Evolutionary conservation across 53 echinoderm and acorn worm species (phyloP).

Genomic region (Echinarachnius parma): DNA sequence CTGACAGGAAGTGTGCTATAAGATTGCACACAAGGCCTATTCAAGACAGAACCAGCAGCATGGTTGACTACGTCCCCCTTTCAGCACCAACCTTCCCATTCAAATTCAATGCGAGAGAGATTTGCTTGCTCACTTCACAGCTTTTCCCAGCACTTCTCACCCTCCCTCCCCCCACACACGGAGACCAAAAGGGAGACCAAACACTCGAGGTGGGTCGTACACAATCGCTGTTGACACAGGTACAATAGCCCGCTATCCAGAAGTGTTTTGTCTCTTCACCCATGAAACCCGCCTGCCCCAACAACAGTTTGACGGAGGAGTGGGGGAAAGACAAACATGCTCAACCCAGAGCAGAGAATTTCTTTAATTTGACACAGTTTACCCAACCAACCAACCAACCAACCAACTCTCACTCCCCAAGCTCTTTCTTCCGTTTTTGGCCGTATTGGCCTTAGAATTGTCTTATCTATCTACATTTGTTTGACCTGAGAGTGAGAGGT

Average conservation of each 20-base stretch:
- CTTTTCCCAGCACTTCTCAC: slow-evolving; percentile 17
- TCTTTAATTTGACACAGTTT: slow-evolving; percentile 46
- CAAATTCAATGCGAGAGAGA: neutral
- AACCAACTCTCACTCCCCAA: neutral
- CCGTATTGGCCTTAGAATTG: neutral
- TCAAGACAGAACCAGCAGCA: neutral
- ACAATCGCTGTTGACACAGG: slow-evolving; percentile 19
- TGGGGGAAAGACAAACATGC: slow-evolving; percentile 40
- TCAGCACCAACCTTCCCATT: neutral
- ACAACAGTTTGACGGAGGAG: slow-evolving; percentile 27
- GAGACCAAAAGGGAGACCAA: slow-evolving; percentile 37
- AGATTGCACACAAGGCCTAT: neutral
- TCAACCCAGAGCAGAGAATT: slow-evolving; percentile 21
- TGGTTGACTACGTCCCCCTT: neutral
- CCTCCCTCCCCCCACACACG: slow-evolving; percentile 4
- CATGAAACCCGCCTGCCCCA: no score
- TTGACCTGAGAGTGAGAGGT: neutral
- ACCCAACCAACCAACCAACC: no score
- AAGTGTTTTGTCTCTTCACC: slow-evolving; percentile 47
- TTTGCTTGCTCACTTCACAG: slow-evolving; percentile 14
- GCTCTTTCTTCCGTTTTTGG: neutral
- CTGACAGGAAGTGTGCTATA: slow-evolving; percentile 7
- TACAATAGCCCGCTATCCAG: slow-evolving; percentile 16
- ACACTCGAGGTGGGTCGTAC: slow-evolving; percentile 27
- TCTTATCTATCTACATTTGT: neutral